Percentiles rank a stretch among this genome's conserved stretches.
phyloP scores from a whole-genome alignment of 2,888 invertebrate genomes.

The Micoletzkya japonica region DNA sequence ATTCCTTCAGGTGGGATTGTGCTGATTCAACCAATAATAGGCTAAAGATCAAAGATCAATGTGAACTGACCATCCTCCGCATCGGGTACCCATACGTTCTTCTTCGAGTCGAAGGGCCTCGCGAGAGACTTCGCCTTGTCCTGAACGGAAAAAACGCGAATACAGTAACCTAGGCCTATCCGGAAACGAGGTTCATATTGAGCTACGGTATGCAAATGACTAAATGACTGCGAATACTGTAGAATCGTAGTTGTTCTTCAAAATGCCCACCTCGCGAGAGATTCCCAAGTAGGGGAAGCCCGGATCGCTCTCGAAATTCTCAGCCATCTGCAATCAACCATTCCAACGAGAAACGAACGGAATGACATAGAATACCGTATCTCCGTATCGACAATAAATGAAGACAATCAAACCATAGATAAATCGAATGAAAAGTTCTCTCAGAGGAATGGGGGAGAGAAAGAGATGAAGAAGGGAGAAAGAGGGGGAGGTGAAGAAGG shows the following conservation, averaged over 20 bases:
- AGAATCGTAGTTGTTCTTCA: not conserved
- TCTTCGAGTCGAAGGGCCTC: constrained; percentile 55
- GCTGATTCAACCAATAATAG: too few relatives aligned
- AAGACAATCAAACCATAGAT: too few relatives aligned
- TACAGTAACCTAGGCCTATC: too few relatives aligned
- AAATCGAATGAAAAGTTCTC: too few relatives aligned
- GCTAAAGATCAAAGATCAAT: too few relatives aligned
- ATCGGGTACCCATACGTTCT: constrained; percentile 59
- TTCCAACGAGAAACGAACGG: too few relatives aligned
- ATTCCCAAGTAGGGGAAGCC: constrained; percentile 55
- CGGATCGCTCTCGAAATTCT: constrained; percentile 55
- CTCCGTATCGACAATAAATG: too few relatives aligned
- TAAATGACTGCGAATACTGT: not conserved
- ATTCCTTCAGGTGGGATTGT: too few relatives aligned
- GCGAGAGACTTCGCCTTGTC: constrained; percentile 42
- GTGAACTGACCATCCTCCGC: constrained; percentile 70
- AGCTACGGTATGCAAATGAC: too few relatives aligned
- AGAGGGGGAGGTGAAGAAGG: not conserved
- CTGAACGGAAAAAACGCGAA: constrained; percentile 44
- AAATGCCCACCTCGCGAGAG: constrained; percentile 40
- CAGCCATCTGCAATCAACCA: constrained; percentile 21
- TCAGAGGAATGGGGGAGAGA: not conserved
- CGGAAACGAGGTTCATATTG: too few relatives aligned
- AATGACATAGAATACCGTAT: too few relatives aligned
- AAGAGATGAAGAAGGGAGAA: not conserved